Conservation (phyloP, 2,113 vertebrate species). For the Corythoichthys intestinalis region DNA sequence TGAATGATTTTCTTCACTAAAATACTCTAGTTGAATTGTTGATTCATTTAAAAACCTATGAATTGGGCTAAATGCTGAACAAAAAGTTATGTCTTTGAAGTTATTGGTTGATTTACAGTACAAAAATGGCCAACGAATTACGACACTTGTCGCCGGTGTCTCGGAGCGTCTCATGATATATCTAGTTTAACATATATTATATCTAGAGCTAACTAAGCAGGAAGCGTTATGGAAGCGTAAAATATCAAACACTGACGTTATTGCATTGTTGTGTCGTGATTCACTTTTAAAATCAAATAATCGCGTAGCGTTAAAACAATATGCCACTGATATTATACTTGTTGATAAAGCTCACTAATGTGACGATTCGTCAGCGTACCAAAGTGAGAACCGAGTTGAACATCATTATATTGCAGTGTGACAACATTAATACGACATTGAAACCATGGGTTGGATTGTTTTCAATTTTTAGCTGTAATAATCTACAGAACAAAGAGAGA, state of each 20-base stretch:
- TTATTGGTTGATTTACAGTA: too few relatives aligned
- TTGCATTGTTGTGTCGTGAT: background rate
- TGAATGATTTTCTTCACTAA: too few relatives aligned
- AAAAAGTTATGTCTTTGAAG: too few relatives aligned
- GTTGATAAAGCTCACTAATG: background rate
- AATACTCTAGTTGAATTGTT: too few relatives aligned
- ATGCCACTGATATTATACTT: background rate
- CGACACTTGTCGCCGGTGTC: too few relatives aligned
- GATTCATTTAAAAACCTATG: too few relatives aligned
- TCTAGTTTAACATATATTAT: too few relatives aligned
- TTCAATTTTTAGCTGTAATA: background rate
- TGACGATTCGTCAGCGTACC: background rate
- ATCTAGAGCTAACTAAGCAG: too few relatives aligned
- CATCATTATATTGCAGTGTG: background rate
- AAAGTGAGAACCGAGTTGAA: background rate
- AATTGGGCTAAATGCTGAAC: too few relatives aligned
- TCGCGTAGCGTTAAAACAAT: background rate
- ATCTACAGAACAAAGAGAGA: background rate
- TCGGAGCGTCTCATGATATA: too few relatives aligned
- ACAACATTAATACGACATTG: background rate
- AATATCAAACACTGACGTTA: background rate
- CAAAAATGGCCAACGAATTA: too few relatives aligned
- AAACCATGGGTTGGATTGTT: background rate
- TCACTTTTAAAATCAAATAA: background rate
- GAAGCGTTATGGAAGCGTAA: background rate